Evolutionary conservation across 1,140 invertebrate species (phyloP), one percentile per base, ranked within the genome.

Genomic region (Meloidogyne floridensis): DNA sequence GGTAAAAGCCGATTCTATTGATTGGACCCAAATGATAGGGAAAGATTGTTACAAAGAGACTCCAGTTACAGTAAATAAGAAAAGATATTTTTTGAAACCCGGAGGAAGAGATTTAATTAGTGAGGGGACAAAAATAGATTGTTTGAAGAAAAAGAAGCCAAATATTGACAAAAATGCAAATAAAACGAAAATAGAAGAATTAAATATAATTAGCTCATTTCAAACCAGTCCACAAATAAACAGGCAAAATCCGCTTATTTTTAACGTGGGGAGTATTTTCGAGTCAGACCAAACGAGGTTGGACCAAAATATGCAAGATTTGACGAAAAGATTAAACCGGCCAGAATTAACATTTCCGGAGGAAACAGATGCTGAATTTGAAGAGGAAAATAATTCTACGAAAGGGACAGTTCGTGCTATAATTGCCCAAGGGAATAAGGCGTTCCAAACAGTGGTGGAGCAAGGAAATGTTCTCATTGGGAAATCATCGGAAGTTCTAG

Each of bases 61-160:
- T 2, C 76, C 76, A 6, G 42, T 77, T 2, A 65, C 5, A 0
- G n/a, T 53, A 11, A 42, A 43, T n/a, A 77, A 53, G 2, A 4
- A 8, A 2, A 77, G 5, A 7, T 77, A 65, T 3, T 77, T 77
- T 65, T 3, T 54, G 1, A 8, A 53, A 2, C 51, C 51, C 6
- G 76, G 76, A 2, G n/a, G 32, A 8, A 70, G 59, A 15, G 76
- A 77, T 65, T n/a, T 77, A 13, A 53, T 0, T 2, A 6, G 0
- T 15, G 11, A 13, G 13, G 59, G 76, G 7, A 56, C 51, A 43
- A n/a, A 77, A 77, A 32, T 77, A 0, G 3, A 53, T 2, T 77
- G 76, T 47, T 47, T 20, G 76, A 77, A 13, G 3, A n/a, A 65
- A 3, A 43, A 65, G n/a, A n/a, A n/a, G n/a, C n/a, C n/a, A 77